Base-by-base conservation (phyloP, 2,888 invertebrate species). In the Tetranychus truncatus region DNA sequence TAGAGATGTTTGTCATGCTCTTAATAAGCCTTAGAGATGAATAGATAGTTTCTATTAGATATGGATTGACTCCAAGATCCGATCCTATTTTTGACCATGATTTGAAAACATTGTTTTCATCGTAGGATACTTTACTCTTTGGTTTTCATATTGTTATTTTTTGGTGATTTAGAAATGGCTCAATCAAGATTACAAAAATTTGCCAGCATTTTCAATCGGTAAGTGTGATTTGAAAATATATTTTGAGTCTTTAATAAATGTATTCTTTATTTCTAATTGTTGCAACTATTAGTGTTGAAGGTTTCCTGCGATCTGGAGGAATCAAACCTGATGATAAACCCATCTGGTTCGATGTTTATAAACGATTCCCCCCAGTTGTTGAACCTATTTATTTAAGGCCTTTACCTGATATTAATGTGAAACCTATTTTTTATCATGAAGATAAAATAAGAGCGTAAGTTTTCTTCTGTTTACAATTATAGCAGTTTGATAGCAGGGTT, bases 291-390 rank as follows among this genome's bases (percentile, higher is more conserved):
- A 78, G 78, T 55, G 66, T 76, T 2, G 86, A 87, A 79, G 92
- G 92, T 6, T 84, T 97, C 65, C 82, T 96, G 18, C 86, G 88
- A 77, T 87, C 90, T 34, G 90, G 91, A 72, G 93, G 90, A 5
- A 84, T 95, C 82, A 89, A 87, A 81, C 85, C 87, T 76, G 88
- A 89, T 79, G 92, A 95, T 80, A 87, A 89, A 78, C 97, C 97
- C 0, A 77, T 96, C 15, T 97, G 97, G 97, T 93, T 89, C 82
- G 91, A 92, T 81, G 84, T 97, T 44, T 96, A 95, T 82, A 88
- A 88, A 83, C 88, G 90, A 0, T 94, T 93, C 84, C 96, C 96
- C 8, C 96, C 97, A 1, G 87, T 88, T 78, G 83, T 87, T 71
- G 91, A 91, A 80, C 96, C 96, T 0, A 7, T 66, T 18, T 77